Evolutionary conservation across 2,113 vertebrate species (phyloP).

Genomic region (Oncorhynchus tshawytscha): DNA sequence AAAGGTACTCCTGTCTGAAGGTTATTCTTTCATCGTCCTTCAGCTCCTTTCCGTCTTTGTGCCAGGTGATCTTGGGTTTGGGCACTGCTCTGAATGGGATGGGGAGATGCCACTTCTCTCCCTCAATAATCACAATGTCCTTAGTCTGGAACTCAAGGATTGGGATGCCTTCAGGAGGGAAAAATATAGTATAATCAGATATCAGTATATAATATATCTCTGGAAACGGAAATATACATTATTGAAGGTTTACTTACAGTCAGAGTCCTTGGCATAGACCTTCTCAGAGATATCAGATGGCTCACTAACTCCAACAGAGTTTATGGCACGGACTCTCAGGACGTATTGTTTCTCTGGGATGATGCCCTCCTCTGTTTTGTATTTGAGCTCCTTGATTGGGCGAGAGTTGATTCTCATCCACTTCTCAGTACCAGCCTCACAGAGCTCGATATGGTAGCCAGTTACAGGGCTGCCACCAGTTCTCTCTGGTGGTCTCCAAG

Average conservation of each 20-base stretch:
- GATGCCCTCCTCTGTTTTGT: constrained; percentile 87
- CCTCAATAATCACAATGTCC: constrained; percentile 91
- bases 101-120: constrained; percentile 89
- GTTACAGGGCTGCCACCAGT: constrained; percentile 88
- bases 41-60: constrained; percentile 94
- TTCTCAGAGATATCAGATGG: constrained; percentile 97
- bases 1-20: constrained; percentile 84
- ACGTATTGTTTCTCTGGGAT: constrained; percentile 94
- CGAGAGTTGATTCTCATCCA: constrained; percentile 98
- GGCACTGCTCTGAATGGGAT: constrained; percentile 92
- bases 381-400: constrained; percentile 94
- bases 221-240: not conserved
- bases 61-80: constrained; percentile 89
- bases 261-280: constrained; percentile 92
- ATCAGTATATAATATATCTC: not conserved
- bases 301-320: constrained; percentile 88
- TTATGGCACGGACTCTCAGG: constrained; percentile 92
- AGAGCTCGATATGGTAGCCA: constrained; percentile 95
- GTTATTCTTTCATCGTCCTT: constrained; percentile 84
- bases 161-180: constrained; percentile 81
- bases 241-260: constrained; percentile 82
- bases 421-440: constrained; percentile 93
- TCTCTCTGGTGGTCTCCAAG: constrained; percentile 92
- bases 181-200: not conserved
- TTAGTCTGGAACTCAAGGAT: constrained; percentile 89